phyloP scores from a whole-genome alignment of 1,140 invertebrate species.

The Ctenoplectra terminalis region DNA sequence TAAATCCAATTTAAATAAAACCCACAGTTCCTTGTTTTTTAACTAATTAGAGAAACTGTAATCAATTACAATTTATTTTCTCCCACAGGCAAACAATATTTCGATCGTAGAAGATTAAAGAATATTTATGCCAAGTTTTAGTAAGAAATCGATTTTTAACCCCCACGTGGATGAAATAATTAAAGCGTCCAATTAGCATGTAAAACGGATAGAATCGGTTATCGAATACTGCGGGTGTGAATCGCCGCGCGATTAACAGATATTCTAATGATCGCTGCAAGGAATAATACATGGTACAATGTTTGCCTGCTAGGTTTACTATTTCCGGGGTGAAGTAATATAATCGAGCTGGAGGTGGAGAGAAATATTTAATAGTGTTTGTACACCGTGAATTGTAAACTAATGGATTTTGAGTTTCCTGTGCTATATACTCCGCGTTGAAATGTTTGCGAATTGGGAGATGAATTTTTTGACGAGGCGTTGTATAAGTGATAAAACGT shows the following conservation, averaged over 20 bases:
- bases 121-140: too few species aligned
- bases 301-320: slow-evolving; percentile 1
- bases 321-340: neutral
- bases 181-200: too few species aligned
- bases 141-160: too few species aligned
- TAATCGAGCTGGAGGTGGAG: neutral
- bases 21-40: too few species aligned
- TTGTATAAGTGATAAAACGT: neutral
- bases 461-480: neutral
- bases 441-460: neutral
- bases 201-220: neutral
- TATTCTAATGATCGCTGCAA: slow-evolving; percentile 10
- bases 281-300: neutral
- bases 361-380: neutral
- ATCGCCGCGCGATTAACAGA: neutral
- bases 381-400: neutral
- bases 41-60: too few species aligned
- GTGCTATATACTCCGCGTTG: neutral
- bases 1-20: too few species aligned
- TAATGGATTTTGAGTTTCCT: neutral
- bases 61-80: too few species aligned
- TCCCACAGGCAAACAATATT: too few species aligned
- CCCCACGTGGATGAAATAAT: too few species aligned
- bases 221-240: neutral
- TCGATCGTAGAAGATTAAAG: too few species aligned